phyloP scores from a whole-genome alignment of 2,797 vertebrate species.

The Fratercula arctica region DNA sequence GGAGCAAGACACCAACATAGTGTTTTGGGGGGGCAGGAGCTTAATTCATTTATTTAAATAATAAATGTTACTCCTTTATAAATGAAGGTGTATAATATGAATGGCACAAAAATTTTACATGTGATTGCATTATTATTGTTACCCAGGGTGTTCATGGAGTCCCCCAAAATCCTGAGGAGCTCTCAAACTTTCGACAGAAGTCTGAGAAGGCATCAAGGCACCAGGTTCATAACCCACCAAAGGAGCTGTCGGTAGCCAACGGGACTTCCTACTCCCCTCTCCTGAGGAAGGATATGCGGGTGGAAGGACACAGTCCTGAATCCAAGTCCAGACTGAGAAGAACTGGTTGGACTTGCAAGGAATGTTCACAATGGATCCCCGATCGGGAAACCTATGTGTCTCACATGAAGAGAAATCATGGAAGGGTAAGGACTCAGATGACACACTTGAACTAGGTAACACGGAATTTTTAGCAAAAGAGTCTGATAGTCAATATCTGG shows the following conservation, averaged over 20 bases:
- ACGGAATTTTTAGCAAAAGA: neutral
- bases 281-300: constrained; percentile 52
- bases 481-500: neutral
- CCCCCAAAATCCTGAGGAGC: constrained; percentile 78
- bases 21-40: neutral
- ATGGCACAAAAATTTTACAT: neutral
- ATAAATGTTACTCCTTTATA: neutral
- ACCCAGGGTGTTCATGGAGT: constrained; percentile 84
- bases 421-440: constrained; percentile 79
- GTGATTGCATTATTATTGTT: neutral
- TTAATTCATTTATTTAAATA: neutral
- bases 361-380: constrained; percentile 88
- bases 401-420: constrained; percentile 91
- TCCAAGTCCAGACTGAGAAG: constrained; percentile 76
- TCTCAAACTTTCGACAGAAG: constrained; percentile 73
- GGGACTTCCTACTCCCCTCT: constrained; percentile 47
- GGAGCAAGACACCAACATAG: neutral
- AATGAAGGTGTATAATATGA: neutral
- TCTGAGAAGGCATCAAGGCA: constrained; percentile 63
- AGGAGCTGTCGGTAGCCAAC: constrained; percentile 68
- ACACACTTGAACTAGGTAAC: neutral
- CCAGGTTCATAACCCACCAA: constrained; percentile 52
- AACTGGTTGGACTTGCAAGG: constrained; percentile 89
- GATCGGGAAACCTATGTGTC: constrained; percentile 89
- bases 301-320: constrained; percentile 69